Base-by-base conservation (phyloP, 2,113 vertebrate species). In the Trogon melanurus region DNA sequence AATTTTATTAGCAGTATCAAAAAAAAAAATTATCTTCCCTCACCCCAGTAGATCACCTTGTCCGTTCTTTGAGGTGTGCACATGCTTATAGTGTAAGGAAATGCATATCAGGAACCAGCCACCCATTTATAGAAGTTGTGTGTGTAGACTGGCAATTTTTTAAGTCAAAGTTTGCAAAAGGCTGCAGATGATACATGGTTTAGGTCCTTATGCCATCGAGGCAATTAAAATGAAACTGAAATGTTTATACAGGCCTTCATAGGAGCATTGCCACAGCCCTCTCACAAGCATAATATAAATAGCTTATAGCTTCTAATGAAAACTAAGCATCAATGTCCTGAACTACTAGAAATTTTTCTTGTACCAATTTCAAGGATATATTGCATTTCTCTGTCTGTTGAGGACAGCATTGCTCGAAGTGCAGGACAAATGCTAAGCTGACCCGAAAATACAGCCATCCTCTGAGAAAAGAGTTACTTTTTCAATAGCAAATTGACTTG, bases 401-500 rank as follows among this genome's bases (percentile, higher is more conserved):
- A 44, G 50, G 72, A 74, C 32, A 47, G 21, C 1, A 2, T 83
- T 73, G 47, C 76, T 88, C 88, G 79, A 86, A 92, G 64, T 1
- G 5, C 26, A 47, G 73, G 56, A 34, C 25, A 83, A 44, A 60
- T 44, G 45, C 29, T 51, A 71, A 86, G 34, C 69, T 80, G 48
- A 70, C 56, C 26, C 67, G 89, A 87, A 92, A 87, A 89, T 87
- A 91, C 44, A 56, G 32, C 57, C 44, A 16, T 62, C 13, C 67
- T 92, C 75, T 21, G 45, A 65, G 60, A 73, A 48, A 14, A 94
- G 19, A 88, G 41, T 67, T 91, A 62, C 51, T 84, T 83, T 95
- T 86, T 51, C 88, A 84, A 57, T 93, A 95, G 54, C 21, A 48
- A 61, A 91, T 81, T 88, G 88, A 91, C 56, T 78, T 66, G 7